Percentiles rank a stretch among this genome's conserved stretches.
phyloP scores from a whole-genome alignment of 2,888 invertebrate genomes.

The Chironomus tentans region DNA sequence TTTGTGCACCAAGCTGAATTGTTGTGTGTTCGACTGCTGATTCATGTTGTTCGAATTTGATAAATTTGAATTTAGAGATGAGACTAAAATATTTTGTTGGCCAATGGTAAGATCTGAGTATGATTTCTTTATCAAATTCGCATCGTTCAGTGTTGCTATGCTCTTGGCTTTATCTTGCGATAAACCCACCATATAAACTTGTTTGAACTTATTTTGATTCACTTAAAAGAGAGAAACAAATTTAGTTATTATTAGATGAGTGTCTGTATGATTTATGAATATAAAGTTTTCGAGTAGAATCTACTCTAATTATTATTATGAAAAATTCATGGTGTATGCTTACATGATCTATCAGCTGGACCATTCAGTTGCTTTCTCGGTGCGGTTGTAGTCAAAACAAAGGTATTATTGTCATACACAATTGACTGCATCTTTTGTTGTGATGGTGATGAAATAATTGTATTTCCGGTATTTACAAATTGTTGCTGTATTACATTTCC shows the following conservation, averaged over 20 bases:
- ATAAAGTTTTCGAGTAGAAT: neutral
- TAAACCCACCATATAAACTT: constrained; percentile 19
- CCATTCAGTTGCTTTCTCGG: constrained; percentile 18
- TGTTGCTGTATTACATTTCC: constrained; percentile 4
- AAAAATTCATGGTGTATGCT: neutral
- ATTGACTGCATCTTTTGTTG: constrained; percentile 13
- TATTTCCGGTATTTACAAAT: constrained; percentile 17
- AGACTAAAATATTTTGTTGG: constrained; percentile 18
- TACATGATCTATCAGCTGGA: constrained; percentile 10
- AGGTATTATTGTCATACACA: constrained; percentile 13
- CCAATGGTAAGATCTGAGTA: neutral
- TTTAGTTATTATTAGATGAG: neutral
- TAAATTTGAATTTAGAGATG: constrained; percentile 12
- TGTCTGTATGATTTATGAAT: neutral
- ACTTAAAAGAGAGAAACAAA: neutral
- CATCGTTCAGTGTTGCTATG: neutral
- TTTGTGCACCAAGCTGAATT: constrained; percentile 13
- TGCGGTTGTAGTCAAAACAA: neutral
- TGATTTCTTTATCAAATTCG: constrained; percentile 3
- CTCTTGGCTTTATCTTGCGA: constrained; percentile 8
- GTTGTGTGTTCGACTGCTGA: constrained; percentile 6
- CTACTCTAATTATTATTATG: neutral
- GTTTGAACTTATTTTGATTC: constrained; percentile 21
- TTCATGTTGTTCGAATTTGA: neutral
- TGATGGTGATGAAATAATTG: constrained; percentile 8